Base-by-base conservation (phyloP, 1,140 invertebrate species). In the Adelges cooleyi region DNA sequence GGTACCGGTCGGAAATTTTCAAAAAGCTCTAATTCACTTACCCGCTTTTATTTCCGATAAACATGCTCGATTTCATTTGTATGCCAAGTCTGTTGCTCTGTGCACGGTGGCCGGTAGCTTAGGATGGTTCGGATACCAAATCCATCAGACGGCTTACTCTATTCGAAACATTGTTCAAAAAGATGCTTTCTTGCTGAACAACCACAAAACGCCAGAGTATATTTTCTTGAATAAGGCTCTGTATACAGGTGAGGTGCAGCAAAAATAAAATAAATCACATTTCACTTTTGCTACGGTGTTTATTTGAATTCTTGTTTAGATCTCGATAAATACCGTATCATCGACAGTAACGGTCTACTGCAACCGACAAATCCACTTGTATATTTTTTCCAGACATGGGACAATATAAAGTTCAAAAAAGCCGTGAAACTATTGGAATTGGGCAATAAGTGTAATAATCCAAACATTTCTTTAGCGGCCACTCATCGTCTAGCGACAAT, bases 291-390 rank as follows among this genome's bases (percentile, higher is more conserved):
- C 3, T 11, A 44, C 4, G 40, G 8, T 8, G 17, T 17, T 18
- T 42, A 44, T 23, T 15, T 33, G 3, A 29, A 20, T n/a, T n/a
- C n/a, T n/a, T n/a, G 3, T 29, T 15, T 33, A 62, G 56, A 62
- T 20, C 40, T 62, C 2, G 56, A 62, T 48, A 42, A 62, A 15
- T 62, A 62, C 44, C 56, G 46, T 29, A 62, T 62, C 11, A 62
- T 62, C n/a, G 56, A 62, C 20, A 33, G 17, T 11, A 27, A 62
- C 17, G 46, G 56, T 22, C 44, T 62, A 48, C 29, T 62, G 4
- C 38, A 62, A 20, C 42, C 56, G 29, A 62, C 56, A 29, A 62
- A 62, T 48, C 56, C 42, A 27, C 40, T 42, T 29, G 56, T 62
- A 15, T 62, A 44, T 20, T 46, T 62, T 48, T 29, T 62, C 17